phyloP scores from a whole-genome alignment of 1,140 invertebrate genomes.

The Drosophila takahashii region DNA sequence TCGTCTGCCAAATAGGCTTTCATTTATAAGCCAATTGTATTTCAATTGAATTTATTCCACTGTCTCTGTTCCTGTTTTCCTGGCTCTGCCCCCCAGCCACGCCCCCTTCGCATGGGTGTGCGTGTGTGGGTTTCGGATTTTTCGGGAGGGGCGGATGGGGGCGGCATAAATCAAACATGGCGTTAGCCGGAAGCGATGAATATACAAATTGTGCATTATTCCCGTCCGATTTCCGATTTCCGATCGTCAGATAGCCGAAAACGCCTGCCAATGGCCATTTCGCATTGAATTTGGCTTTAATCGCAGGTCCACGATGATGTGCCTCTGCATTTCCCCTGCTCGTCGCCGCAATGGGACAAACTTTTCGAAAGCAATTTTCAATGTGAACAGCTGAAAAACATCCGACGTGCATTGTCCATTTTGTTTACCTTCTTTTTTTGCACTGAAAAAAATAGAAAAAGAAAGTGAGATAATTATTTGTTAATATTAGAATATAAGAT shows the following conservation, averaged over 20 bases:
- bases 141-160: background rate
- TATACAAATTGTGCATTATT: slow-evolving; percentile 44
- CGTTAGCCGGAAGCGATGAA: slow-evolving; percentile 36
- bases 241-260: slow-evolving; percentile 46
- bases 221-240: slow-evolving; percentile 65
- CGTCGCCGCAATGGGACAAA: slow-evolving; percentile 13
- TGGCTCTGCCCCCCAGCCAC: background rate
- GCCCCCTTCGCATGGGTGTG: slow-evolving; percentile 1
- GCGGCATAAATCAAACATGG: slow-evolving; percentile 39
- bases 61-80: slow-evolving; percentile 25
- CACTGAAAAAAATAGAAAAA: slow-evolving; percentile 5
- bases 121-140: slow-evolving; percentile 28
- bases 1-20: slow-evolving; percentile 65
- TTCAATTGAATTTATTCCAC: slow-evolving; percentile 72
- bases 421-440: slow-evolving; percentile 29
- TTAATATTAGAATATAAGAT: background rate
- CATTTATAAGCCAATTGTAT: slow-evolving; percentile 78
- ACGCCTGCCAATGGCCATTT: slow-evolving; percentile 12
- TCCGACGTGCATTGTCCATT: slow-evolving; percentile 44
- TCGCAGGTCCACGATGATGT: slow-evolving; percentile 3
- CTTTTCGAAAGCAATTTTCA: slow-evolving; percentile 65
- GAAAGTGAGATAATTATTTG: no score
- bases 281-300: slow-evolving; percentile 45
- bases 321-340: slow-evolving; percentile 1
- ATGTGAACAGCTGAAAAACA: slow-evolving; percentile 37